These are phyloP conservation scores for Clarias pachynema DNA, from an alignment of 2,797 vertebrate genomes.

Conservation along the genomic window DNA sequence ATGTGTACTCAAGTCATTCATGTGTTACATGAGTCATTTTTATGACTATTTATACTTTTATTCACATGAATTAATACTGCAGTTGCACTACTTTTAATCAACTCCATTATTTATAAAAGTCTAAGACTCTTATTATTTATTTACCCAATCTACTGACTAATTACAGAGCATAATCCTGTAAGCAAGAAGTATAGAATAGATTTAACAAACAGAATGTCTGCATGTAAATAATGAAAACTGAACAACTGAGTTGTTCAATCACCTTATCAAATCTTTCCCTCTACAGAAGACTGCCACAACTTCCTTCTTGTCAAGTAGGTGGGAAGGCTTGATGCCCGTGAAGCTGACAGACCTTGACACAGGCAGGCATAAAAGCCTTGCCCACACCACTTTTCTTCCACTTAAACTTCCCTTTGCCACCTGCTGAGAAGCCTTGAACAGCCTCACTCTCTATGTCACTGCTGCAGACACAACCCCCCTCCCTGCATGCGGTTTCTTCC, in stretches of 20 bases:
- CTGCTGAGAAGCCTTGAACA: slow-evolving; percentile 60
- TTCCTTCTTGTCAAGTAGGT: slow-evolving; percentile 4
- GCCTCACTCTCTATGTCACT: slow-evolving; percentile 68
- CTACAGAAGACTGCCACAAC: neutral
- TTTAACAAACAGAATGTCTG: neutral
- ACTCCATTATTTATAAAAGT: neutral
- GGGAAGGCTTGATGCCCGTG: slow-evolving; percentile 1
- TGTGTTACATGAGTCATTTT: neutral
- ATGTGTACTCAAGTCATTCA: neutral
- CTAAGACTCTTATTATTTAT: neutral
- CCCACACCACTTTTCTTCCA: slow-evolving; percentile 40
- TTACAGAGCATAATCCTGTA: neutral
- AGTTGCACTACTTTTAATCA: neutral
- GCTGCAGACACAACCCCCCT: slow-evolving; percentile 64
- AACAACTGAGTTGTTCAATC: neutral
- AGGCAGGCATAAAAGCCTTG: slow-evolving; percentile 40
- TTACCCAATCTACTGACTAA: neutral
- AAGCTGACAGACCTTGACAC: slow-evolving; percentile 36
- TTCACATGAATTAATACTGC: neutral
- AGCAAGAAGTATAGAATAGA: neutral
- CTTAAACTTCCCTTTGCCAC: slow-evolving; percentile 37
- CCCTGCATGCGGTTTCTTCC: slow-evolving; percentile 34
- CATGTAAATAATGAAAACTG: neutral
- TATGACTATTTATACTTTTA: neutral
- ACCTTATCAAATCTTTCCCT: neutral